phyloP scores from a whole-genome alignment of 23 tunicate genomes.

The Halocynthia aurantium region DNA sequence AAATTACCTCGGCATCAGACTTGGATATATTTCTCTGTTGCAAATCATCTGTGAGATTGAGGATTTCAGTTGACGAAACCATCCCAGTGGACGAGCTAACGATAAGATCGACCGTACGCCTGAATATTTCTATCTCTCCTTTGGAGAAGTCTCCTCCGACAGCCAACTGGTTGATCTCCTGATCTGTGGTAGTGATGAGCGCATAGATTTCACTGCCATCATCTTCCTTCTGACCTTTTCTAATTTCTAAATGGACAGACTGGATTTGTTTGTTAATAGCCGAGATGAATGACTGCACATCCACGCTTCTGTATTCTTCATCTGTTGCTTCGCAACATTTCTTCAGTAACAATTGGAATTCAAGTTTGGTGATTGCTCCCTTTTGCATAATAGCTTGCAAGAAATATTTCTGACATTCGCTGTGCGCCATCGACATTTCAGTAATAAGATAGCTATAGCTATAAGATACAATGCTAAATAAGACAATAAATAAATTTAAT shows the following conservation, averaged over 20 bases:
- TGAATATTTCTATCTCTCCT: slow-evolving; percentile 55
- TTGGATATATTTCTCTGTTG: slow-evolving; percentile 55
- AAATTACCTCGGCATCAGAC: slow-evolving; percentile 38
- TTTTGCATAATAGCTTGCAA: slow-evolving; percentile 68
- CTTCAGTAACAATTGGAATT: slow-evolving; percentile 21
- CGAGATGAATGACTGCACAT: slow-evolving; percentile 23
- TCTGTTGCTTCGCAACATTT: slow-evolving; percentile 32
- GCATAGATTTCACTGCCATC: slow-evolving; percentile 58
- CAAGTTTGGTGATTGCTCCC: slow-evolving; percentile 21
- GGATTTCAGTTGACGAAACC: slow-evolving; percentile 60
- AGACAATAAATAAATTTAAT: too few species aligned
- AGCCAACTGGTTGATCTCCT: slow-evolving; percentile 50
- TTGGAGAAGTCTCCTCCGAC: slow-evolving; percentile 48
- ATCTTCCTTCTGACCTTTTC: slow-evolving; percentile 57
- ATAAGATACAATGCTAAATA: too few species aligned
- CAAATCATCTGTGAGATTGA: slow-evolving; percentile 52
- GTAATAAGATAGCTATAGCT: too few species aligned
- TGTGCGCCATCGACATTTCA: slow-evolving; percentile 16
- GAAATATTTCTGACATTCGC: slow-evolving; percentile 43
- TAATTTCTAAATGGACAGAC: slow-evolving; percentile 53
- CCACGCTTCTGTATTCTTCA: background rate
- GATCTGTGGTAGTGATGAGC: slow-evolving; percentile 42
- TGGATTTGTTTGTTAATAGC: slow-evolving; percentile 38
- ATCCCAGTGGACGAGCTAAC: slow-evolving; percentile 34
- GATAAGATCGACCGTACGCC: slow-evolving; percentile 39